Percentiles rank a stretch among this genome's conserved stretches.
Evolutionary conservation across 2,113 vertebrate genomes (phyloP).

Genomic region (Platysteira castanea): DNA sequence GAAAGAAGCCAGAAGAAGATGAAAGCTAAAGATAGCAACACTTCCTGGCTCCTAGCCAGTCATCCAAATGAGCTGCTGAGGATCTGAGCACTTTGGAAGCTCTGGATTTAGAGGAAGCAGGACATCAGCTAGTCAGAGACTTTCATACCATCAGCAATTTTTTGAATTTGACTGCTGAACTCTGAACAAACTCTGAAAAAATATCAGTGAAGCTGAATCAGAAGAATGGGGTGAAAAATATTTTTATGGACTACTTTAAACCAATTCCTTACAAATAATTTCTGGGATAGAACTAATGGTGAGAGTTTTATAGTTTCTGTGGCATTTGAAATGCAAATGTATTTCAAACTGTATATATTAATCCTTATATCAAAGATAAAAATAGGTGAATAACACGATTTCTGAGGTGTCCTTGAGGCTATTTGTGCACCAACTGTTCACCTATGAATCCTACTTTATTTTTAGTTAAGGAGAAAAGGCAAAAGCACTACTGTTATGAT

Average conservation of each 20-base stretch:
- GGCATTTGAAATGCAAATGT: not conserved
- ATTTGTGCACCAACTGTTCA: not conserved
- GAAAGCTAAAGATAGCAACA: conserved; percentile 1
- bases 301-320: not conserved
- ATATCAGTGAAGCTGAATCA: not conserved
- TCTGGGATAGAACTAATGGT: not conserved
- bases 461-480: not conserved
- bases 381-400: not conserved
- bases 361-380: not conserved
- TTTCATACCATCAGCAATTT: not conserved
- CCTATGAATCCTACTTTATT: not conserved
- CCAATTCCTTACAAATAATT: not conserved
- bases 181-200: not conserved
- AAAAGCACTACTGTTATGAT: not conserved
- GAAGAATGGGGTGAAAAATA: not conserved
- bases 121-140: not conserved
- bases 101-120: not conserved
- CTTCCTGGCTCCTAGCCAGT: not conserved
- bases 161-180: not conserved
- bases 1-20: not conserved
- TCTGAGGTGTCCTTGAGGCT: not conserved
- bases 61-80: not conserved
- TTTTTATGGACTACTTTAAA: not conserved
- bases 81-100: not conserved
- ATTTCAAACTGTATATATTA: not conserved